Percentiles rank a stretch among this genome's conserved stretches.
phyloP scores from a whole-genome alignment of 2,888 invertebrate species.

The Unio delphinus region DNA sequence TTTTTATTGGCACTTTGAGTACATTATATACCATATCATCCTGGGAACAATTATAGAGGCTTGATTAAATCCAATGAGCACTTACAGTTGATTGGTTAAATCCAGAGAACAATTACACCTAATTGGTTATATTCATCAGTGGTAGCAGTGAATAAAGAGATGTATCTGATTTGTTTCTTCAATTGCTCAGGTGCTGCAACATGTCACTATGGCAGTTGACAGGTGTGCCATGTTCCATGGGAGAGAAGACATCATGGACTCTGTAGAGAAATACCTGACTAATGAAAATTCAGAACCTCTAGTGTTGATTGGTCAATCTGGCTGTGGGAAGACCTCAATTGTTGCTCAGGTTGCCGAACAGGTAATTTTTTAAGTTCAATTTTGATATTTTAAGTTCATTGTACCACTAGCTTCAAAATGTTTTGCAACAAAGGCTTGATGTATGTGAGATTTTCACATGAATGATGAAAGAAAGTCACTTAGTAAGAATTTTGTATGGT shows the following conservation, averaged over 20 bases:
- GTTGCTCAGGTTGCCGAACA: slow-evolving; percentile 55
- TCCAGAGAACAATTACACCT: too few relatives aligned
- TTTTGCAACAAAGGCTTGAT: neutral
- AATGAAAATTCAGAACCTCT: slow-evolving; percentile 41
- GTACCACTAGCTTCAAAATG: neutral
- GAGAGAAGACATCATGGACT: slow-evolving; percentile 46
- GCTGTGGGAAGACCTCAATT: slow-evolving; percentile 65
- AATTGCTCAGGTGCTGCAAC: slow-evolving; percentile 48
- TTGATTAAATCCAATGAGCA: too few relatives aligned
- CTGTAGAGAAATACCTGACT: slow-evolving; percentile 40
- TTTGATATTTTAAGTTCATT: neutral
- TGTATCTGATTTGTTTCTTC: neutral
- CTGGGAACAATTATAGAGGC: too few relatives aligned
- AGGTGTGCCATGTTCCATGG: slow-evolving; percentile 56
- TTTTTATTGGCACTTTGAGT: too few relatives aligned
- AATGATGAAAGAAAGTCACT: too few relatives aligned
- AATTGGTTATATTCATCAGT: too few relatives aligned
- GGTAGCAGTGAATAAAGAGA: too few relatives aligned
- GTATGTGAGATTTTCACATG: neutral
- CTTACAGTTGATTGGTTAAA: too few relatives aligned
- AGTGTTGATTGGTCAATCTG: slow-evolving; percentile 58
- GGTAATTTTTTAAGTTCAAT: slow-evolving; percentile 19
- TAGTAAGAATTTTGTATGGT: too few relatives aligned
- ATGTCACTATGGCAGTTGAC: slow-evolving; percentile 46
- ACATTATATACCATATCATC: too few relatives aligned